Evolutionary conservation across 2,888 invertebrate species (phyloP).

Genomic region (Drosophila ustulata): DNA sequence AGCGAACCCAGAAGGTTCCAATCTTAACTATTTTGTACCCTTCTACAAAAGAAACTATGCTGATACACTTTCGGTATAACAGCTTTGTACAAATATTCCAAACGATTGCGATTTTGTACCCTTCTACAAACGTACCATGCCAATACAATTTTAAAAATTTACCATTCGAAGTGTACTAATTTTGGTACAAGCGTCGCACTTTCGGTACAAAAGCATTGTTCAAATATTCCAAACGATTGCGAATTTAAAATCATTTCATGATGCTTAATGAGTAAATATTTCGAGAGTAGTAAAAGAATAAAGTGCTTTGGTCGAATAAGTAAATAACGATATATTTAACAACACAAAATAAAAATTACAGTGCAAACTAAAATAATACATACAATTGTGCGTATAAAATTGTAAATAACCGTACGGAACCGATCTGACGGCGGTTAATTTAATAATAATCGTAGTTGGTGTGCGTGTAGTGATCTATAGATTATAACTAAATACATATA

Average conservation of each 20-base stretch:
- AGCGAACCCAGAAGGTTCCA: too few relatives aligned
- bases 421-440: constrained; percentile 2
- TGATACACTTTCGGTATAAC: too few relatives aligned
- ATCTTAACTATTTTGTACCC: too few relatives aligned
- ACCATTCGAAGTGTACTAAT: too few relatives aligned
- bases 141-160: too few relatives aligned
- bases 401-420: constrained; percentile 35
- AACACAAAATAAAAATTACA: constrained; percentile 80
- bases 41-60: neutral
- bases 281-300: constrained; percentile 13
- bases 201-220: too few relatives aligned
- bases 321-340: constrained; percentile 83
- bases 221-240: too few relatives aligned
- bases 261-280: neutral
- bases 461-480: constrained; percentile 30
- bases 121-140: too few relatives aligned
- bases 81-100: too few relatives aligned
- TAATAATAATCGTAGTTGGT: constrained; percentile 22
- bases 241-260: neutral
- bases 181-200: too few relatives aligned
- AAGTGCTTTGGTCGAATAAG: constrained; percentile 72
- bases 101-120: too few relatives aligned
- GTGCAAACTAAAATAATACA: constrained; percentile 79
- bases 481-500: constrained; percentile 51
- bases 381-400: constrained; percentile 65